Base-by-base conservation (phyloP, 2,888 invertebrate genomes). In the Apamea anceps region DNA sequence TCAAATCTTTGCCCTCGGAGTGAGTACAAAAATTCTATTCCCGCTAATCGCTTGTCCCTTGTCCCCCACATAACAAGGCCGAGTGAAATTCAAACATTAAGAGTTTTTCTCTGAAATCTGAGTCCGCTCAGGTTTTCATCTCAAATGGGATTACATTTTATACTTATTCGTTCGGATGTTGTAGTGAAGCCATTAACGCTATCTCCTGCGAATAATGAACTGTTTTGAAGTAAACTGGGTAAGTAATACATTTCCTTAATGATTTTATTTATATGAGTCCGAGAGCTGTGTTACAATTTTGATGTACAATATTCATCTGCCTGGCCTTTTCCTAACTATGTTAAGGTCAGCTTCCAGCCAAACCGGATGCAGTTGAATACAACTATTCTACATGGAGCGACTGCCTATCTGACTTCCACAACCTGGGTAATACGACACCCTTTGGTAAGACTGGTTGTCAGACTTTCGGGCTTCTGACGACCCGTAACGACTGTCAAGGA, bases 101-200 rank as follows among this genome's bases (percentile, higher is more conserved):
- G 88, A 91, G 91, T 92, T 93, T 93, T 94, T 93, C 91, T 87
- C 84, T 80, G 80, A 88, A 93, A 92, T 91, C 91, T 89, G 88
- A 88, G 85, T 85, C 87, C 83, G 79, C 80, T 84, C 85, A 81
- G 78, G 86, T 86, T 86, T 80, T 72, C 79, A 74, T 82, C 84
- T 80, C 66, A 88, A 90, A 91, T 91, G 90, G 90, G 91, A 93
- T 93, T 90, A 91, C 87, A 85, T 90, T 89, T 90, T 91, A 86
- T 87, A 85, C 87, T 90, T 87, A 88, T 91, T 89, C 87, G 87
- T 89, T 85, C 81, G 77, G 84, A 88, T 87, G 82, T 78, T 81
- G 75, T 74, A 77, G 78, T 85, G 75, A 48, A 13, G 57, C 74
- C 81, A 88, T 87, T 87, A 86, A 77, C 76, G 74, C 21, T 48